phyloP scores from a whole-genome alignment of 2,888 invertebrate genomes.

The Tribolium freemani region DNA sequence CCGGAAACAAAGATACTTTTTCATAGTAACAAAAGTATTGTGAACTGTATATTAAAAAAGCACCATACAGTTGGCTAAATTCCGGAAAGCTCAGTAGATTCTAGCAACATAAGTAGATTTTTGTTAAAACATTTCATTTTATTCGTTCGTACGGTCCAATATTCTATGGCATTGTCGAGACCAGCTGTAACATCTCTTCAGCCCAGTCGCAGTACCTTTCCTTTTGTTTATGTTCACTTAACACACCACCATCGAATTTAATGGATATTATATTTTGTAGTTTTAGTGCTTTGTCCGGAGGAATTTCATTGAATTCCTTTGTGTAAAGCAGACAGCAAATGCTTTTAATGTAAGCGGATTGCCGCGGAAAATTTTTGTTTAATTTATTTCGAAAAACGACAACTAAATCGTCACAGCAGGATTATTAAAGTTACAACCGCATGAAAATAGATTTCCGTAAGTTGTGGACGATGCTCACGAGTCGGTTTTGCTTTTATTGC shows the following conservation, averaged over 20 bases:
- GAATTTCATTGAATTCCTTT: conserved; percentile 18
- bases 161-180: too few species aligned
- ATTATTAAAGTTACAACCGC: neutral
- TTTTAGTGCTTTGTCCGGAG: conserved; percentile 2
- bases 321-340: conserved; percentile 3
- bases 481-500: neutral
- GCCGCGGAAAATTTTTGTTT: neutral
- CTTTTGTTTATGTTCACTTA: conserved; percentile 21
- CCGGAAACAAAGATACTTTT: too few species aligned
- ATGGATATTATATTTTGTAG: conserved; percentile 8
- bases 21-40: too few species aligned
- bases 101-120: too few species aligned
- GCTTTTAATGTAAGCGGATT: conserved; percentile 14
- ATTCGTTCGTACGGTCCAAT: too few species aligned
- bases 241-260: neutral
- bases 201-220: neutral
- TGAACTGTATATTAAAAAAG: too few species aligned
- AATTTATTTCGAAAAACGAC: neutral
- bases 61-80: too few species aligned
- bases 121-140: too few species aligned
- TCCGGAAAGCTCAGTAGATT: too few species aligned
- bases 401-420: neutral
- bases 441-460: neutral
- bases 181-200: too few species aligned
- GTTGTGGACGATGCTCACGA: neutral